A percentile compares a stretch with the other conserved stretches of the same genome.
These are phyloP conservation scores for Strigamia crassipes DNA, from an alignment of 2,888 invertebrate species.

Conservation along the genomic window DNA sequence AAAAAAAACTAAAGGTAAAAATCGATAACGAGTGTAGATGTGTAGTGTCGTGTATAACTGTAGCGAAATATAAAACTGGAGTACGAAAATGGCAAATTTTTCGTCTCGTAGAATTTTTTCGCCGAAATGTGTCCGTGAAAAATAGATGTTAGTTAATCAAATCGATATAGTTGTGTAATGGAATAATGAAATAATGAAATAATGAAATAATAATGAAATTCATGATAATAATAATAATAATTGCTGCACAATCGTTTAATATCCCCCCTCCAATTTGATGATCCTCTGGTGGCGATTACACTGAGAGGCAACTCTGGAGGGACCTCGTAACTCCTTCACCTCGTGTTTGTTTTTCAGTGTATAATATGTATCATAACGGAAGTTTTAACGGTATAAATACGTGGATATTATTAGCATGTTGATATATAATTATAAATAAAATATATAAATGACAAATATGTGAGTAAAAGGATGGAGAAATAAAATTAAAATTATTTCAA, in stretches of 20 bases:
- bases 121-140: no score
- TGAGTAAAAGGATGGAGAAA: neutral
- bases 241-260: slow-evolving; percentile 45
- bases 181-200: no score
- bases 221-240: slow-evolving; percentile 25
- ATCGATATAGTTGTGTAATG: neutral
- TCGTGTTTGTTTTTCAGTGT: slow-evolving; percentile 19
- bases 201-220: neutral
- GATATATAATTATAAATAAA: neutral
- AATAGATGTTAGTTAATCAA: no score
- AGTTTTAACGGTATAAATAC: neutral
- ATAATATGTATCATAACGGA: slow-evolving; percentile 1
- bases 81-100: no score
- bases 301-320: slow-evolving; percentile 16
- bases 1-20: no score
- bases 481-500: neutral
- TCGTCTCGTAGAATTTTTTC: no score
- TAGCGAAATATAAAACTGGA: neutral
- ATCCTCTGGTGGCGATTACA: neutral
- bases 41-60: neutral
- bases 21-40: neutral
- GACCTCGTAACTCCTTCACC: slow-evolving; percentile 9
- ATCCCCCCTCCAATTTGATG: slow-evolving; percentile 16
- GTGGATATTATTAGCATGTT: neutral
- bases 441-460: neutral